Conservation (phyloP, 2,888 invertebrate genomes). For the Leptopilina syphax region DNA sequence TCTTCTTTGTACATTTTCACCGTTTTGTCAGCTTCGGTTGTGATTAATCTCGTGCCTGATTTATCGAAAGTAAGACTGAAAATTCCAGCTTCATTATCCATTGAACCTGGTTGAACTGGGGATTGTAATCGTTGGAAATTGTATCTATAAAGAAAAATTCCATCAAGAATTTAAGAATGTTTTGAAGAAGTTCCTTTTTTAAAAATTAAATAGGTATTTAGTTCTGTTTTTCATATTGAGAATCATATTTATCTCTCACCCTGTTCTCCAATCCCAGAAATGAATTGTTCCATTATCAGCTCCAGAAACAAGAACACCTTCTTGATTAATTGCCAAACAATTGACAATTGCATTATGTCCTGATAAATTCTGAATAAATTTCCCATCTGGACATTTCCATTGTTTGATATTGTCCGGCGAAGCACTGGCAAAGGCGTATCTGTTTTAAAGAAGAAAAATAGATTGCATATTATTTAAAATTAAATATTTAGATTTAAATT, state of each 20-base stretch:
- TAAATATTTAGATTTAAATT: too few species aligned
- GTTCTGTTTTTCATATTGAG: not conserved
- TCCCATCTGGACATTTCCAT: slow-evolving; percentile 98
- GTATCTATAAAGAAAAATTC: slow-evolving; percentile 78
- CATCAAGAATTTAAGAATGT: not conserved
- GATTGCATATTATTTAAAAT: too few species aligned
- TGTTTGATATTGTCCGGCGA: slow-evolving; percentile 99
- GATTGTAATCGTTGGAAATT: slow-evolving; percentile 97
- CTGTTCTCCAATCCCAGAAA: slow-evolving; percentile 99
- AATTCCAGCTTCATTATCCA: slow-evolving; percentile 99
- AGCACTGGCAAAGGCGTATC: slow-evolving; percentile 96
- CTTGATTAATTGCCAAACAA: slow-evolving; percentile 95
- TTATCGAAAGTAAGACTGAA: slow-evolving; percentile 97
- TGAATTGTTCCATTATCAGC: slow-evolving; percentile 98
- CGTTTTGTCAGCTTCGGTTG: slow-evolving; percentile 99
- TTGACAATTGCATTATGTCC: slow-evolving; percentile 99
- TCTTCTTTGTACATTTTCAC: slow-evolving; percentile 99
- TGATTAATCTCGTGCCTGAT: slow-evolving; percentile 95
- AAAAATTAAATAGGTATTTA: not conserved
- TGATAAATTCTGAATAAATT: slow-evolving; percentile 96
- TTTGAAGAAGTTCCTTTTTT: not conserved
- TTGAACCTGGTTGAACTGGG: slow-evolving; percentile 98
- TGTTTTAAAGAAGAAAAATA: slow-evolving; percentile 44
- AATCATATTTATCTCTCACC: slow-evolving; percentile 71
- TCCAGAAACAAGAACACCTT: slow-evolving; percentile 97